Evolutionary conservation across 2,113 vertebrate genomes (phyloP).

Genomic region (Lepus europaeus): DNA sequence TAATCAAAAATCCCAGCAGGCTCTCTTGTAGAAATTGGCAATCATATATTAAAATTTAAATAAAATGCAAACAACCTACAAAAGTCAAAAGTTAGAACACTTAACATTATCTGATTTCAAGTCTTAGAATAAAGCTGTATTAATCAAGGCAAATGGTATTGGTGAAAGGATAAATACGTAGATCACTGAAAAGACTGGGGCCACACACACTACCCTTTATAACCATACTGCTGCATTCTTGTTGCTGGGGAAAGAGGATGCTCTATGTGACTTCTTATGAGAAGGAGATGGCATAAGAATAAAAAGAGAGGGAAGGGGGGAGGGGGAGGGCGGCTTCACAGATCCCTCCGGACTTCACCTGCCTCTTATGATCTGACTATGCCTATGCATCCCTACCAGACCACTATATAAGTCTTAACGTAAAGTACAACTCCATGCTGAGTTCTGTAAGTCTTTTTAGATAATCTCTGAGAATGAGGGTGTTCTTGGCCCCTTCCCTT

Average conservation of each 20-base stretch:
- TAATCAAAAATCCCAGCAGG: neutral
- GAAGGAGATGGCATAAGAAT: neutral
- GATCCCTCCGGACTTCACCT: neutral
- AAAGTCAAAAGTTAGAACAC: neutral
- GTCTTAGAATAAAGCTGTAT: neutral
- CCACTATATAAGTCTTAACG: neutral
- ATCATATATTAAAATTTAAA: neutral
- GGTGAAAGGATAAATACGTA: neutral
- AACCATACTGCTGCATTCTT: neutral
- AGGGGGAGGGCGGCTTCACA: neutral
- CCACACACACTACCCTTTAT: neutral
- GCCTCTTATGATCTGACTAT: neutral
- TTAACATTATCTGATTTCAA: neutral
- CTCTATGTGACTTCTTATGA: neutral
- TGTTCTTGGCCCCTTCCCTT: neutral
- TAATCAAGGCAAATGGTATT: neutral
- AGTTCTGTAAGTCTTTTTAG: neutral
- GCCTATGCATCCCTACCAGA: neutral
- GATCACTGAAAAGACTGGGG: neutral
- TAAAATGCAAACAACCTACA: neutral
- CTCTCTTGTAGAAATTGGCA: neutral
- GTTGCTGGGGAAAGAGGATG: neutral
- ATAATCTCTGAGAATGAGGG: neutral
- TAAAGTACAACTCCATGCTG: neutral
- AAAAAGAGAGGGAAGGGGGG: neutral